A percentile compares a stretch with the other conserved stretches of the same genome.
These are phyloP conservation scores for Prorops nasuta DNA, from an alignment of 1,140 invertebrate genomes.

Conservation along the genomic window DNA sequence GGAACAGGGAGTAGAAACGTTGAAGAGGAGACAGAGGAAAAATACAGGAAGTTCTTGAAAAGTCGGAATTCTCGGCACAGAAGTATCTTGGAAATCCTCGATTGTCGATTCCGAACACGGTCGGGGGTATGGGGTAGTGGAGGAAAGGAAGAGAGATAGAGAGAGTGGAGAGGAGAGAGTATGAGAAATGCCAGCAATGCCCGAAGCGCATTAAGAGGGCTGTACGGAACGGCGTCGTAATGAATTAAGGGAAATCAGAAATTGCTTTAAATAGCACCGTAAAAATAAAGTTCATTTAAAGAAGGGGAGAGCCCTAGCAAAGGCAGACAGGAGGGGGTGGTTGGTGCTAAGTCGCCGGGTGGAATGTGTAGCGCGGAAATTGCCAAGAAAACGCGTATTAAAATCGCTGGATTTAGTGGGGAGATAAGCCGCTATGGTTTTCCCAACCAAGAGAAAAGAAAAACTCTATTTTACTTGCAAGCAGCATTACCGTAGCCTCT, in stretches of 20 bases:
- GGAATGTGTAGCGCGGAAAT: slow-evolving; percentile 52
- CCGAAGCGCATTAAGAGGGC: slow-evolving; percentile 44
- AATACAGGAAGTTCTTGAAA: no score
- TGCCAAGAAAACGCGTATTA: slow-evolving; percentile 55
- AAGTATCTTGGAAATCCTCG: no score
- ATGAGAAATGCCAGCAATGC: slow-evolving; percentile 40
- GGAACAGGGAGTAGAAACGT: no score
- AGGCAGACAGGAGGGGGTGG: neutral
- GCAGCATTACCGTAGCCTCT: slow-evolving; percentile 42
- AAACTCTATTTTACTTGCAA: slow-evolving; percentile 49
- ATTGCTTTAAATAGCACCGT: slow-evolving; percentile 54
- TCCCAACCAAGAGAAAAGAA: slow-evolving; percentile 39
- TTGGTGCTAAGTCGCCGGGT: slow-evolving; percentile 36
- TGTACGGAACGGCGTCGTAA: slow-evolving; percentile 46
- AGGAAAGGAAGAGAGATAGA: no score
- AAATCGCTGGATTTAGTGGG: slow-evolving; percentile 55
- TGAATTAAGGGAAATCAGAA: slow-evolving; percentile 58
- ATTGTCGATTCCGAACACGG: slow-evolving; percentile 21
- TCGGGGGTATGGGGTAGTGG: neutral
- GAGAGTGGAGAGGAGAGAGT: slow-evolving; percentile 8
- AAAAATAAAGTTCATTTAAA: slow-evolving; percentile 52
- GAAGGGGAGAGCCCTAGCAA: slow-evolving; percentile 23
- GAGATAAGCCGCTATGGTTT: slow-evolving; percentile 42
- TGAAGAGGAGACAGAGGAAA: no score
- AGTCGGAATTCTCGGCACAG: no score